Conservation (phyloP, 2,113 vertebrate genomes). For the Promerops cafer region DNA sequence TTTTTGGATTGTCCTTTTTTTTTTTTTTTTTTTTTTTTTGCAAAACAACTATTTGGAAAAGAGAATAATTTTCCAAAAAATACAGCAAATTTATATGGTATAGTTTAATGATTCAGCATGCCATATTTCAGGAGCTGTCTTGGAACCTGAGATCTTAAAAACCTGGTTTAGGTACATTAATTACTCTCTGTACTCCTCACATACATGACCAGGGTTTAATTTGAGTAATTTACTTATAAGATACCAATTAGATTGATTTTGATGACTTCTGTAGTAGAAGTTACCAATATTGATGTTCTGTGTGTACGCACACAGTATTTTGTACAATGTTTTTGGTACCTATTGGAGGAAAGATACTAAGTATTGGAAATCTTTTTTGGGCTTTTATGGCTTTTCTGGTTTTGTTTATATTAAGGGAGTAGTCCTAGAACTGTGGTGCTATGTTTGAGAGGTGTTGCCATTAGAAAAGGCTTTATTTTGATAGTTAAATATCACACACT, state of each 20-base stretch:
- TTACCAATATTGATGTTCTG: neutral
- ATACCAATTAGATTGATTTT: neutral
- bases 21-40: neutral
- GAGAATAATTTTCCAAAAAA: neutral
- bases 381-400: neutral
- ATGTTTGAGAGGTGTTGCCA: neutral
- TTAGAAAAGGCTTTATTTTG: neutral
- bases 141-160: neutral
- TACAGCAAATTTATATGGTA: neutral
- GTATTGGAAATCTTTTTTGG: neutral
- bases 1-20: neutral
- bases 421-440: neutral
- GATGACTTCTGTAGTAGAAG: neutral
- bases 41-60: neutral
- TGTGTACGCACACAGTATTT: neutral
- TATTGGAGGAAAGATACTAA: neutral
- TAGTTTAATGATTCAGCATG: neutral
- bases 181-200: neutral
- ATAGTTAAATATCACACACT: neutral
- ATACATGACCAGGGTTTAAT: neutral
- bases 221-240: neutral
- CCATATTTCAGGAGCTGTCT: neutral
- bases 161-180: neutral
- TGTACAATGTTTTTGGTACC: neutral
- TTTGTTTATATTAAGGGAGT: neutral